Base-by-base conservation (phyloP, 2,888 invertebrate species). In the Kuschelorhynchus macadamiae region DNA sequence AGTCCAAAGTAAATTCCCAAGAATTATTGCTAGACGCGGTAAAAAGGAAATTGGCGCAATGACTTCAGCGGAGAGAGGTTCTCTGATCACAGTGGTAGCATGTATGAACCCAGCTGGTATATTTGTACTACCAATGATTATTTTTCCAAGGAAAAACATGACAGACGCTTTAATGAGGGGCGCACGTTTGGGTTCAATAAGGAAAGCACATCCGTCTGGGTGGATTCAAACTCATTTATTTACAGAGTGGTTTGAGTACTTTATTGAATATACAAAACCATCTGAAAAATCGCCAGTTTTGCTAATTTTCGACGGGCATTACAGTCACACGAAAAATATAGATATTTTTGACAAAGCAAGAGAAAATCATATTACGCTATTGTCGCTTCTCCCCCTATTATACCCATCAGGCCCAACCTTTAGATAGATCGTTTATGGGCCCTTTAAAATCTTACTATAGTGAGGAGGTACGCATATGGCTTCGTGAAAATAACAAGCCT, bases 301-400 rank as follows among this genome's bases (percentile, higher is more conserved):
- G 8, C 18, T 32, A 16, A 33, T 52, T 52, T 52, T 52, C 2
- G 33, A 52, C 17, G 52, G 52, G 17, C 52, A 52, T 20, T 20
- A 52, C 21, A 32, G 18, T 1, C 52, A 52, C 17, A 33, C 16
- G n/a, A n/a, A 20, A n/a, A 33, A 52, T 18, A 17, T 52, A 33
- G 52, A 52, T 20, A 33, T 32, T 16, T 7, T 52, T 17, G 21
- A 17, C 18, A 17, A 8, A 14, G 52, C 52, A 9, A 52, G 17
- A n/a, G 16, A 52, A 5, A 52, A 52, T 33, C 14, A 20, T 63
- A 72, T 44, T 71, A 76, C 53, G 68, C 75, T 52, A 73, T 5
- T 79, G 5, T 76, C 74, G 52, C 64, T 80, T 18, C 76, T n/a
- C 78, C 17, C 70, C 67, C 9, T 76, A 77, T 49, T 77, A 75